A percentile compares a stretch with the other conserved stretches of the same genome.
phyloP scores from a whole-genome alignment of 1,140 invertebrate species.

The Anastrepha ludens region DNA sequence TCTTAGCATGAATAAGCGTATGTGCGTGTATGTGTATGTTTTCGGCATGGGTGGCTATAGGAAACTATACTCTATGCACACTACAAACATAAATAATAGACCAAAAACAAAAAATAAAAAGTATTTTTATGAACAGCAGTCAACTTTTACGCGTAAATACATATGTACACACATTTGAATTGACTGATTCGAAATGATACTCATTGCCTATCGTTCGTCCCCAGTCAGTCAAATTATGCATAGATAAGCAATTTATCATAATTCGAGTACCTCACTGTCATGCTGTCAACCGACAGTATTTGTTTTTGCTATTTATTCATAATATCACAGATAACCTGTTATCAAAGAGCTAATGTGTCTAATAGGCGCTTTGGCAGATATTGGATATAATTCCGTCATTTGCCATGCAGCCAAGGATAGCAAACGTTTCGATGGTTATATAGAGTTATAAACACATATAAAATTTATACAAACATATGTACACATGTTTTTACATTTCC shows the following conservation, averaged over 20 bases:
- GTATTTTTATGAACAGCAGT: slow-evolving; percentile 29
- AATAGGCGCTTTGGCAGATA: slow-evolving; percentile 39
- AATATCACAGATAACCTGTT: slow-evolving; percentile 53
- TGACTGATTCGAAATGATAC: slow-evolving; percentile 10
- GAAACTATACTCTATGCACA: too few species aligned
- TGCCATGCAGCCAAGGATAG: background rate
- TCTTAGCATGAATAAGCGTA: too few species aligned
- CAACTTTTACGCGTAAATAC: background rate
- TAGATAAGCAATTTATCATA: slow-evolving; percentile 55
- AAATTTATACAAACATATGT: background rate
- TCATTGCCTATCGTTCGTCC: background rate
- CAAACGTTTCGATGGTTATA: background rate
- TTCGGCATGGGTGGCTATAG: too few species aligned
- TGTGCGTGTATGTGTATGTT: too few species aligned
- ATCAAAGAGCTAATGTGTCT: slow-evolving; percentile 47
- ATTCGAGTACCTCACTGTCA: slow-evolving; percentile 56
- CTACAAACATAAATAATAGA: too few species aligned
- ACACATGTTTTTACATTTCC: background rate
- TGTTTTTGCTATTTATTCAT: slow-evolving; percentile 48
- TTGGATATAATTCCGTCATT: slow-evolving; percentile 38
- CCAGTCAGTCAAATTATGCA: slow-evolving; percentile 30
- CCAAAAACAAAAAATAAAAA: background rate
- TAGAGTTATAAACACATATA: too few species aligned
- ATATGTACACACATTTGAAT: background rate
- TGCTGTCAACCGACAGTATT: slow-evolving; percentile 54